phyloP scores from a whole-genome alignment of 1,140 invertebrate species.

The Linepithema humile region DNA sequence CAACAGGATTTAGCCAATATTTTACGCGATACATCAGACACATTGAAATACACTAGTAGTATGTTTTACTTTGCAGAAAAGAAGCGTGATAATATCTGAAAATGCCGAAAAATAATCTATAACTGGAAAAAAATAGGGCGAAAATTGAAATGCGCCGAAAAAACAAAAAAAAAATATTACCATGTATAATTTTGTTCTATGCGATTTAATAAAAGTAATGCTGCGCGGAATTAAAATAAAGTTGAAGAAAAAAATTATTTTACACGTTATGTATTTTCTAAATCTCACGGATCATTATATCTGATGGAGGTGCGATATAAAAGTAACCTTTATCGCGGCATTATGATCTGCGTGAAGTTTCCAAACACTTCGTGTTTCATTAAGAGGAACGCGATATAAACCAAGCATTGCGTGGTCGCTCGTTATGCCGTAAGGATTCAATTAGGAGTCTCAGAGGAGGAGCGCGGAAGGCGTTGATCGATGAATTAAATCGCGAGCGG shows the following conservation, averaged over 20 bases:
- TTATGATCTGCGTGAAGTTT: slow-evolving; percentile 24
- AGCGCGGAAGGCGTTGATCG: slow-evolving; percentile 52
- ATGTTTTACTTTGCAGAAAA: slow-evolving; percentile 22
- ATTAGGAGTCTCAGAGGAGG: slow-evolving; percentile 50
- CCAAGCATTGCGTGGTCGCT: slow-evolving; percentile 48
- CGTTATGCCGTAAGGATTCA: slow-evolving; percentile 56
- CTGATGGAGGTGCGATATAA: background rate
- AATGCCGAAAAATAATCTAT: background rate
- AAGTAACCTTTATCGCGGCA: slow-evolving; percentile 2
- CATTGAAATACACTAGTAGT: slow-evolving; percentile 29
- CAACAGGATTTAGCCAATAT: slow-evolving; percentile 51
- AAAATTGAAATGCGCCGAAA: background rate
- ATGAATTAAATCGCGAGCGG: slow-evolving; percentile 57
- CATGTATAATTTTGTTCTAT: background rate
- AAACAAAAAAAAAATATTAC: background rate
- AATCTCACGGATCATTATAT: background rate
- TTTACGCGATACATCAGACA: slow-evolving; percentile 44
- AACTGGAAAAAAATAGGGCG: background rate
- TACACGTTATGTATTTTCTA: background rate
- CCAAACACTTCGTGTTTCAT: slow-evolving; percentile 41
- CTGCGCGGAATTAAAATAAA: background rate
- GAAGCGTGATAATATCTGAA: background rate
- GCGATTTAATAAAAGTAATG: background rate
- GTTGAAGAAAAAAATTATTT: background rate
- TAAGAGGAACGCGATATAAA: slow-evolving; percentile 47